Conservation (phyloP, 2,888 invertebrate genomes). For the Hesperia comma region DNA sequence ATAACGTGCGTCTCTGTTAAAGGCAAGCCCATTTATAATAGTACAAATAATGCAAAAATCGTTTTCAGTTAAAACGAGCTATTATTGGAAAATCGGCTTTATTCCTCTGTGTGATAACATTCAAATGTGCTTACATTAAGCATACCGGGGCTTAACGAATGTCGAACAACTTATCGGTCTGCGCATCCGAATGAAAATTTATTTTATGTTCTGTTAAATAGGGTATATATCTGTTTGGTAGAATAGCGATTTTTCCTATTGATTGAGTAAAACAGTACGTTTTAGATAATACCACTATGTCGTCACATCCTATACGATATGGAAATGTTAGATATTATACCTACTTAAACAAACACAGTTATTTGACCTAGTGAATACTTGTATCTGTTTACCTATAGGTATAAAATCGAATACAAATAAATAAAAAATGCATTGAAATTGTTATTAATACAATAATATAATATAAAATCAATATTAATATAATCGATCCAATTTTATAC, state of each 20-base stretch:
- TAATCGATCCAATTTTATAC: no score
- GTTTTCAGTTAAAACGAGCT: conserved; percentile 28
- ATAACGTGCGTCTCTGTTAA: conserved; percentile 23
- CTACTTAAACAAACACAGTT: neutral
- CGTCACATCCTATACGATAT: conserved; percentile 64
- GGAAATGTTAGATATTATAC: conserved; percentile 43
- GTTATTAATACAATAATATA: no score
- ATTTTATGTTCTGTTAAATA: neutral
- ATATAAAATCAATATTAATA: no score
- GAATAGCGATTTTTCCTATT: conserved; percentile 12
- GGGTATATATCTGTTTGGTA: conserved; percentile 7
- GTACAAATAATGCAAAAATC: conserved; percentile 36
- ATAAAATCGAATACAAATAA: neutral
- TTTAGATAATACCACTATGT: conserved; percentile 57
- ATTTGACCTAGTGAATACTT: no score
- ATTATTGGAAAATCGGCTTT: conserved; percentile 59
- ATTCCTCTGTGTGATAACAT: conserved; percentile 47
- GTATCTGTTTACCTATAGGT: neutral
- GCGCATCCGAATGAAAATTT: conserved; percentile 12
- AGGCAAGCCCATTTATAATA: conserved; percentile 32
- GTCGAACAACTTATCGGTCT: conserved; percentile 30
- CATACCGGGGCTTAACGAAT: conserved; percentile 27
- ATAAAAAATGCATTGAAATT: no score
- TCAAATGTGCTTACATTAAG: conserved; percentile 51
- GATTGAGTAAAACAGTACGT: conserved; percentile 33